Conservation (phyloP, 2,113 vertebrate species). For the Coryphaenoides rupestris region DNA sequence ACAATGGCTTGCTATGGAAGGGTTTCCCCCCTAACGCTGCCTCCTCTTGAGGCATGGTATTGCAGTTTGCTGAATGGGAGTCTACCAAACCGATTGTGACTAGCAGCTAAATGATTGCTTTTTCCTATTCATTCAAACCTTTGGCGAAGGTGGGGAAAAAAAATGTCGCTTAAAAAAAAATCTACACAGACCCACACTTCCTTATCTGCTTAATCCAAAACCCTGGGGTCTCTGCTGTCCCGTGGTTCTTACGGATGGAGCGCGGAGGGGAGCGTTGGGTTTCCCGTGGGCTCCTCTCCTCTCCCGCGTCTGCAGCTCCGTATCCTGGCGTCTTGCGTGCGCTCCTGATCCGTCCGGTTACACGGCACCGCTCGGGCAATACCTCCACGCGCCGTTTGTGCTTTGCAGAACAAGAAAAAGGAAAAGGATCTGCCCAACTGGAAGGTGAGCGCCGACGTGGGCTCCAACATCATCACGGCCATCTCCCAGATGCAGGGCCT, state of each 20-base stretch:
- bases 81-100: slow-evolving; percentile 67
- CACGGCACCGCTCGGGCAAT: slow-evolving; percentile 60
- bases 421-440: slow-evolving; percentile 50
- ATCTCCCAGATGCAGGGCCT: slow-evolving; percentile 80
- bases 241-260: slow-evolving; percentile 62
- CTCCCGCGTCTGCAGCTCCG: slow-evolving; percentile 57
- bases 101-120: slow-evolving; percentile 80
- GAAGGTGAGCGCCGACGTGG: slow-evolving; percentile 57
- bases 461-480: slow-evolving; percentile 54
- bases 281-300: slow-evolving; percentile 51
- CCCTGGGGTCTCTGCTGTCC: slow-evolving; percentile 40
- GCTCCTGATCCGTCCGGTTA: slow-evolving; percentile 52
- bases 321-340: slow-evolving; percentile 43
- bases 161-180: slow-evolving; percentile 23
- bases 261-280: slow-evolving; percentile 60
- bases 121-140: slow-evolving; percentile 60
- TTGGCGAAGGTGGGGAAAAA: slow-evolving; percentile 45
- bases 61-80: slow-evolving; percentile 56
- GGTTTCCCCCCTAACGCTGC: slow-evolving; percentile 47
- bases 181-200: slow-evolving; percentile 44
- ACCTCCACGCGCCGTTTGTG: slow-evolving; percentile 67
- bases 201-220: slow-evolving; percentile 68
- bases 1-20: slow-evolving; percentile 63
- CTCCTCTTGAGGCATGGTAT: slow-evolving; percentile 53
- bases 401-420: slow-evolving; percentile 66